Percentiles rank a stretch among this genome's conserved stretches.
These are phyloP conservation scores for Microplitis mediator DNA, from an alignment of 1,140 invertebrate species.

Conservation along the genomic window DNA sequence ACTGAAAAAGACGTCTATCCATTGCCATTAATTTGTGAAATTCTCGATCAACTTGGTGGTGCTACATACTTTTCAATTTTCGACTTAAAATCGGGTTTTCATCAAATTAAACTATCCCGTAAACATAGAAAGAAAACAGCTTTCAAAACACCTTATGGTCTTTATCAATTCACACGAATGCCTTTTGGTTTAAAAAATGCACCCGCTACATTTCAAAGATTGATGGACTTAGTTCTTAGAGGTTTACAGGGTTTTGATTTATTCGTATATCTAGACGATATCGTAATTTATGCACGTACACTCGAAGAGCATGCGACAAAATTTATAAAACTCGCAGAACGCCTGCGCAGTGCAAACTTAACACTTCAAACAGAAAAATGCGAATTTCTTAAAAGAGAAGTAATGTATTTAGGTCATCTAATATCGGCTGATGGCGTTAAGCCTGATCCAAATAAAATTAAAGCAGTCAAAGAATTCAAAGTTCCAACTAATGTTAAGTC, in stretches of 20 bases:
- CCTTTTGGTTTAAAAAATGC: slow-evolving; percentile 33
- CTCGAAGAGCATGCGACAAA: too few relatives aligned
- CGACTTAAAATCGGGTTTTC: slow-evolving; percentile 47
- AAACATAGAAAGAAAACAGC: slow-evolving; percentile 55
- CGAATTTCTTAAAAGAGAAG: too few relatives aligned
- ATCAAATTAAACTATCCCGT: slow-evolving; percentile 54
- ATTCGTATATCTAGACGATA: too few relatives aligned
- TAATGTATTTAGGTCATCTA: too few relatives aligned
- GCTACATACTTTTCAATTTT: slow-evolving; percentile 46
- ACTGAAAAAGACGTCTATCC: slow-evolving; percentile 57
- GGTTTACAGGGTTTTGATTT: too few relatives aligned
- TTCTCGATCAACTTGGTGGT: slow-evolving; percentile 49
- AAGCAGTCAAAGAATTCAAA: too few relatives aligned
- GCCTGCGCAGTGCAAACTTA: too few relatives aligned
- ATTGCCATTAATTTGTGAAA: slow-evolving; percentile 58
- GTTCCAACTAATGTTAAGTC: too few relatives aligned
- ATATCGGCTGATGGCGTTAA: too few relatives aligned
- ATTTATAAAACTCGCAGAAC: too few relatives aligned
- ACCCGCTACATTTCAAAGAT: slow-evolving; percentile 27
- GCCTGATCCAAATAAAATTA: too few relatives aligned
- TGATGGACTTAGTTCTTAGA: slow-evolving; percentile 6
- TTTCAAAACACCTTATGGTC: slow-evolving; percentile 47
- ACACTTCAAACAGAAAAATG: too few relatives aligned
- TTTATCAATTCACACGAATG: slow-evolving; percentile 55
- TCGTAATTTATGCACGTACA: neutral